These are phyloP conservation scores for Drosophila azteca DNA, from an alignment of 1,140 invertebrate genomes.

Conservation along the genomic window DNA sequence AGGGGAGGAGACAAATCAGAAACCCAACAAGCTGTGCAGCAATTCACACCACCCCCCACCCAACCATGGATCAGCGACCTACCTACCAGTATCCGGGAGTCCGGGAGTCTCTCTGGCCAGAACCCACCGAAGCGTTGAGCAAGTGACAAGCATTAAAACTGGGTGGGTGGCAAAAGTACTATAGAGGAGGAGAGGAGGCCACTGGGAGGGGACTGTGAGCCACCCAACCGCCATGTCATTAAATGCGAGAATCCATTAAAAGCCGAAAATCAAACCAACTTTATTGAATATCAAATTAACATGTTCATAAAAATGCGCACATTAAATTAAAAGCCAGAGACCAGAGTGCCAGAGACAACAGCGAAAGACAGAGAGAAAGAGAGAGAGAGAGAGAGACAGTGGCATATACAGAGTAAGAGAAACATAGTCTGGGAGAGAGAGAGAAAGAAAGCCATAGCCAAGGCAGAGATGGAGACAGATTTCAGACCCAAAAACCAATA, in stretches of 20 bases:
- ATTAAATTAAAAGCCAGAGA: slow-evolving; percentile 72
- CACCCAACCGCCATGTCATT: slow-evolving; percentile 63
- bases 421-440: slow-evolving; percentile 4
- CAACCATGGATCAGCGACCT: not conserved
- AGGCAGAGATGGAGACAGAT: slow-evolving; percentile 21
- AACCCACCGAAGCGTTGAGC: slow-evolving; percentile 58
- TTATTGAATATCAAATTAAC: slow-evolving; percentile 83
- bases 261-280: slow-evolving; percentile 82
- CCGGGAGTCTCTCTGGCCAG: slow-evolving; percentile 38
- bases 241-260: slow-evolving; percentile 79
- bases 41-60: slow-evolving; percentile 48
- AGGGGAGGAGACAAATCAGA: slow-evolving; percentile 54
- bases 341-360: slow-evolving; percentile 1
- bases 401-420: no score
- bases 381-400: not conserved
- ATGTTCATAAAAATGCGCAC: slow-evolving; percentile 82
- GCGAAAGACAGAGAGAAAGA: slow-evolving; percentile 10
- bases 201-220: slow-evolving; percentile 14
- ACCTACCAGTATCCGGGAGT: no score
- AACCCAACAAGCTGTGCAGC: slow-evolving; percentile 72
- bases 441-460: slow-evolving; percentile 4
- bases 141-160: slow-evolving; percentile 7
- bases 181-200: no score
- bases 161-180: no score
- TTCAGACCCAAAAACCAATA: slow-evolving; percentile 27